phyloP scores from a whole-genome alignment of 1,140 invertebrate species.

The Drosophila yakuba region DNA sequence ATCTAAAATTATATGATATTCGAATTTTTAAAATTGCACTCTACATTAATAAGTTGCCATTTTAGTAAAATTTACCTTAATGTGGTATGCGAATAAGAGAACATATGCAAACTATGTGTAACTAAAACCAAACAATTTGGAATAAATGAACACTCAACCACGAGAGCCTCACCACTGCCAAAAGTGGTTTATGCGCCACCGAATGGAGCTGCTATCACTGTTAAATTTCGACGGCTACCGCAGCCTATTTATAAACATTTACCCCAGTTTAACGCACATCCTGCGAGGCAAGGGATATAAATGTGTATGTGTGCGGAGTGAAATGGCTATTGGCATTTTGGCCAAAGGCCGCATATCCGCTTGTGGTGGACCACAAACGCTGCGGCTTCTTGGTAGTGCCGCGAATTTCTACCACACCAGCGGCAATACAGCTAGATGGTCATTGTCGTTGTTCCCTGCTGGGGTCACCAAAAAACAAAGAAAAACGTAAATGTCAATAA shows the following conservation, averaged over 20 bases:
- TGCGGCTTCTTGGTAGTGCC: slow-evolving; percentile 51
- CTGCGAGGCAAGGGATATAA: background rate
- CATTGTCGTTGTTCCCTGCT: slow-evolving; percentile 30
- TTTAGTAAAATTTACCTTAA: background rate
- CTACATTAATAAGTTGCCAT: too few relatives aligned
- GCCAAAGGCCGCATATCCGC: slow-evolving; percentile 57
- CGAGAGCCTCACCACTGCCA: slow-evolving; percentile 36
- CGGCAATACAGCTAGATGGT: slow-evolving; percentile 33
- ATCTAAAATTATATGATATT: too few relatives aligned
- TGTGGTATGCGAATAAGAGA: slow-evolving; percentile 15
- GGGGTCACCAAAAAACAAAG: slow-evolving; percentile 6
- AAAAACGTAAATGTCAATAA: slow-evolving; percentile 38
- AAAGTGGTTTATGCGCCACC: slow-evolving; percentile 51
- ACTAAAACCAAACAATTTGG: slow-evolving; percentile 41
- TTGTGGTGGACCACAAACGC: slow-evolving; percentile 71
- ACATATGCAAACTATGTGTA: slow-evolving; percentile 29
- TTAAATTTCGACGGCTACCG: slow-evolving; percentile 64
- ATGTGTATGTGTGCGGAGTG: slow-evolving; percentile 12
- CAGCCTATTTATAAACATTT: slow-evolving; percentile 79
- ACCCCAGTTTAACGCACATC: slow-evolving; percentile 47
- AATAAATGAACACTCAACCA: slow-evolving; percentile 39
- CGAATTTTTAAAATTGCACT: too few relatives aligned
- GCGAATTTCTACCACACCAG: slow-evolving; percentile 6
- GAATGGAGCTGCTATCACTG: slow-evolving; percentile 22
- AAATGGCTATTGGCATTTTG: slow-evolving; percentile 28